phyloP scores from a whole-genome alignment of 53 echinoderm and acorn worm genomes.

The Patiria pectinifera region DNA sequence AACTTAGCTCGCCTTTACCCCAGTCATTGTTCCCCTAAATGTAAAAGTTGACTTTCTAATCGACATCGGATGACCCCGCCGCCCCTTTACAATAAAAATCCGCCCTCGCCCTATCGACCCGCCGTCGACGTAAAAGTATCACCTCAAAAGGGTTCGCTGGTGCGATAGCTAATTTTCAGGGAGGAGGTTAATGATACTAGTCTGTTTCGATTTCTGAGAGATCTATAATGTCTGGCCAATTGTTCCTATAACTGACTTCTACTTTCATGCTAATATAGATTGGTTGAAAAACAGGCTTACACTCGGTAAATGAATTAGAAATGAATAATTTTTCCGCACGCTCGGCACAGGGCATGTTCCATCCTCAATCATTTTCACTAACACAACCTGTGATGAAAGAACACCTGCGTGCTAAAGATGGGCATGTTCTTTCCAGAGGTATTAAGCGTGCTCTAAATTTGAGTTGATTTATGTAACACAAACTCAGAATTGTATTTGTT shows the following conservation, averaged over 20 bases:
- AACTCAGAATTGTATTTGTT: too few species aligned
- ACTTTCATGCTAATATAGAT: not conserved
- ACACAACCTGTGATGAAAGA: too few species aligned
- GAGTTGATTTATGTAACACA: too few species aligned
- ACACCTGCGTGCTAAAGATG: too few species aligned
- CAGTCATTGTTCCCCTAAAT: slow-evolving; percentile 11
- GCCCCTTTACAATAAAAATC: not conserved
- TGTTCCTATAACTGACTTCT: not conserved
- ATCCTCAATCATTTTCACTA: too few species aligned
- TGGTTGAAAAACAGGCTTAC: not conserved
- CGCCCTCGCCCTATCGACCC: not conserved
- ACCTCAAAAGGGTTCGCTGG: not conserved
- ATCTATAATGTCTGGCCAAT: slow-evolving; percentile 21
- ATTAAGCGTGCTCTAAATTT: too few species aligned
- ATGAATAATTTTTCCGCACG: not conserved
- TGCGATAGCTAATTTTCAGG: not conserved
- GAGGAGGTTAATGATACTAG: not conserved
- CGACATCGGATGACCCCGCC: slow-evolving; percentile 7
- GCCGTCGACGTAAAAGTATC: slow-evolving; percentile 13
- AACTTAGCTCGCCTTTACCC: not conserved
- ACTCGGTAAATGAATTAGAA: not conserved
- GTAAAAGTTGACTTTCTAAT: slow-evolving; percentile 1
- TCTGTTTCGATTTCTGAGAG: not conserved
- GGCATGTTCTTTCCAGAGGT: too few species aligned
- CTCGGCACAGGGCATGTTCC: too few species aligned